Conservation (phyloP, 2,888 invertebrate species). For the Coelinius sp. region DNA sequence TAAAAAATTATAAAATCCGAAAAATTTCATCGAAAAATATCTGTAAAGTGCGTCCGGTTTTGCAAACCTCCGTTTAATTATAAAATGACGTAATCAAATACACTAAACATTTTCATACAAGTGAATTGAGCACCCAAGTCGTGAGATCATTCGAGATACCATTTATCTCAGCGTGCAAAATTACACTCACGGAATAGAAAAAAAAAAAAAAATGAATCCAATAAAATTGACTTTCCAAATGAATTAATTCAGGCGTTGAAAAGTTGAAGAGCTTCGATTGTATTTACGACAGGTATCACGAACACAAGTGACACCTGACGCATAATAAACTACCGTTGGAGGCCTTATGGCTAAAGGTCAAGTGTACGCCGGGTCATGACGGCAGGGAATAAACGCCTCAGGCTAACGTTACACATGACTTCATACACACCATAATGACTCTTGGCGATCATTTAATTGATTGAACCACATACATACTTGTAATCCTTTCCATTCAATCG, state of each 20-base stretch:
- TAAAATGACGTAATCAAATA: background rate
- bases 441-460: background rate
- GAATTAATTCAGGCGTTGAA: background rate
- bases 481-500: background rate
- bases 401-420: background rate
- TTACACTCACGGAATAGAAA: background rate
- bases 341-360: constrained; percentile 43
- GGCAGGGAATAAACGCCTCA: background rate
- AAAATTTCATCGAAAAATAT: too few relatives aligned
- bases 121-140: background rate
- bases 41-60: background rate
- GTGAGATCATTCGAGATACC: background rate
- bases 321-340: constrained; percentile 37
- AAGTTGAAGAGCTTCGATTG: background rate
- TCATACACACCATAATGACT: background rate
- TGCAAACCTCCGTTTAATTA: background rate
- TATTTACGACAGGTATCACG: background rate
- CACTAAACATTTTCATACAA: background rate
- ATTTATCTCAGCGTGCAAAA: background rate
- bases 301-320: background rate
- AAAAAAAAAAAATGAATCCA: background rate
- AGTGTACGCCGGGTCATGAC: constrained; percentile 47
- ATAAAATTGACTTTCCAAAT: too few relatives aligned
- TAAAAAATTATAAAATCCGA: too few relatives aligned
- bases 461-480: background rate